phyloP scores from a whole-genome alignment of 1,140 invertebrate genomes.

The Lasioglossum baleicum region DNA sequence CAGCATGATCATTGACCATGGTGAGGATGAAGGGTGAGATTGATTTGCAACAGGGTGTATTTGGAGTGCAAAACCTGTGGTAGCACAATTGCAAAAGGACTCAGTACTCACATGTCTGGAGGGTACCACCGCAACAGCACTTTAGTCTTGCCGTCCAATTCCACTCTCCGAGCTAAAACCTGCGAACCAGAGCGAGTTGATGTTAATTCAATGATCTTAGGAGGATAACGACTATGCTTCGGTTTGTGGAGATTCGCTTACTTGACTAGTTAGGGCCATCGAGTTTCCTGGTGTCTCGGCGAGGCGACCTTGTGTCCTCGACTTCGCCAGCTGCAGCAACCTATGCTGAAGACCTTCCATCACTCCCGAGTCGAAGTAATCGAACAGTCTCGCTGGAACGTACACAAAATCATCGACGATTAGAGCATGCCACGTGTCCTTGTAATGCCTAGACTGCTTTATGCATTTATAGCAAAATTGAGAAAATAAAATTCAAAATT shows the following conservation, averaged over 20 bases:
- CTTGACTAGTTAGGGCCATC: constrained; percentile 84
- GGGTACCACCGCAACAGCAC: constrained; percentile 86
- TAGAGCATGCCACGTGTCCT: too few relatives aligned
- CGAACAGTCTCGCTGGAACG: constrained; percentile 85
- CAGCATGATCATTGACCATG: too few relatives aligned
- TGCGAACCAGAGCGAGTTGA: constrained; percentile 60
- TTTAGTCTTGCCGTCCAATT: constrained; percentile 82
- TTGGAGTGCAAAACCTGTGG: too few relatives aligned
- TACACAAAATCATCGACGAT: not conserved
- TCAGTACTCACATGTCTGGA: constrained; percentile 83
- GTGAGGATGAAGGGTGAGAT: too few relatives aligned
- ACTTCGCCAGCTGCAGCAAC: constrained; percentile 82
- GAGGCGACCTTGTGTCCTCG: constrained; percentile 82
- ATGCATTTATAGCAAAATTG: too few relatives aligned
- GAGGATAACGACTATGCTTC: too few relatives aligned
- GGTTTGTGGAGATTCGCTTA: constrained; percentile 65
- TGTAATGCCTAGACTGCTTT: too few relatives aligned
- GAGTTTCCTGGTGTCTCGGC: constrained; percentile 79
- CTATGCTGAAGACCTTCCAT: constrained; percentile 92
- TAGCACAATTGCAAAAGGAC: not conserved
- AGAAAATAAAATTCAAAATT: too few relatives aligned
- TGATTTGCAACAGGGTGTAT: too few relatives aligned
- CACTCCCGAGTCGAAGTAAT: constrained; percentile 92
- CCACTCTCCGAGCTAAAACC: constrained; percentile 83
- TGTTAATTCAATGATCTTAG: too few relatives aligned